Conservation (phyloP, 2,888 invertebrate genomes). For the Bellardia pandia region DNA sequence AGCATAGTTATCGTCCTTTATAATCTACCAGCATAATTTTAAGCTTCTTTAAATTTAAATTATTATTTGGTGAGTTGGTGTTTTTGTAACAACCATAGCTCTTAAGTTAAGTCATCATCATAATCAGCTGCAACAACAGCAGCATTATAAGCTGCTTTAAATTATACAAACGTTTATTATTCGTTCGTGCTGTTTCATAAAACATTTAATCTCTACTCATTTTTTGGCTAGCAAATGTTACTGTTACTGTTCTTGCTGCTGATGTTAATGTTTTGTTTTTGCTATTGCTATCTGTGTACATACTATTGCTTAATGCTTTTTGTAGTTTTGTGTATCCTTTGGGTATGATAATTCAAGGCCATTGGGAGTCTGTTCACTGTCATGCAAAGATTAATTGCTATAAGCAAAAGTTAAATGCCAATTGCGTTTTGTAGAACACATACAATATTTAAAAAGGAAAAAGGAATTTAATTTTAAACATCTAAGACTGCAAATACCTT, state of each 20-base stretch:
- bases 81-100: not conserved
- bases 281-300: not conserved
- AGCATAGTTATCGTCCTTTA: not conserved
- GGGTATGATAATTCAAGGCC: conserved; percentile 60
- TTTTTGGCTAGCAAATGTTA: conserved; percentile 4
- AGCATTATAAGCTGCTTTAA: conserved; percentile 24
- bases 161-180: conserved; percentile 12
- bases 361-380: conserved; percentile 62
- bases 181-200: conserved; percentile 8
- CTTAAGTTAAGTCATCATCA: not conserved
- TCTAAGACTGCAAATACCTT: conserved; percentile 1
- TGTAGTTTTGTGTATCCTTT: conserved; percentile 33
- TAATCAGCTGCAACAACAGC: not conserved
- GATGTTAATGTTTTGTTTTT: conserved; percentile 1
- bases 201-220: conserved; percentile 38
- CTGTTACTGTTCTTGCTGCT: not conserved
- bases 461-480: conserved; percentile 9
- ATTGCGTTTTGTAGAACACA: conserved; percentile 36
- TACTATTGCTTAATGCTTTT: not conserved
- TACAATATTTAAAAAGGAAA: not conserved
- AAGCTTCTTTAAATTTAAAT: conserved; percentile 27
- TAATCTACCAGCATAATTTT: conserved; percentile 12
- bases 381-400: conserved; percentile 67
- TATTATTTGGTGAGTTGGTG: conserved; percentile 1
- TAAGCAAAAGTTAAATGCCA: conserved; percentile 65